A percentile compares a stretch with the other conserved stretches of the same genome.
phyloP scores from a whole-genome alignment of 2,888 invertebrate genomes.

The Drosophila tripunctata region DNA sequence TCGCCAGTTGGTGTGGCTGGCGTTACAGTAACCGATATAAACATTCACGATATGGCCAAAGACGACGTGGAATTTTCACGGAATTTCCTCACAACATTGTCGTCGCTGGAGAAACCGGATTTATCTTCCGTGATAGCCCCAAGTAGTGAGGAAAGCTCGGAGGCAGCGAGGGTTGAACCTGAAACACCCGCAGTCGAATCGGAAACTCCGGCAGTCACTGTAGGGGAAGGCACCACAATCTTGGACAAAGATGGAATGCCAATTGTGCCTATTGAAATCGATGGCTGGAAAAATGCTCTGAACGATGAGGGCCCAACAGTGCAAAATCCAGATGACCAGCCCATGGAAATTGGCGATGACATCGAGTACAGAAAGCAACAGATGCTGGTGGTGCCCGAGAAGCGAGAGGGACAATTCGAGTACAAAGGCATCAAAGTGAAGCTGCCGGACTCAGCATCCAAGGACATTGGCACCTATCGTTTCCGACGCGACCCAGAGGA shows the following conservation, averaged over 20 bases:
- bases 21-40: constrained; percentile 48
- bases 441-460: constrained; percentile 41
- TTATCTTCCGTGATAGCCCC: not conserved
- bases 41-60: constrained; percentile 51
- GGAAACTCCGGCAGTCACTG: not conserved
- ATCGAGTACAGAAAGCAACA: constrained; percentile 48
- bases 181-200: not conserved
- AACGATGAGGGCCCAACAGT: constrained; percentile 40
- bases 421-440: constrained; percentile 68
- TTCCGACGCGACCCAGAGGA: constrained; percentile 61
- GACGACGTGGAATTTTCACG: constrained; percentile 55
- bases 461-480: constrained; percentile 66
- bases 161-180: not conserved
- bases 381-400: constrained; percentile 53
- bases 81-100: constrained; percentile 48
- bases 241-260: constrained; percentile 51
- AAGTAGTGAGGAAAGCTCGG: not conserved
- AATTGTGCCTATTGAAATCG: constrained; percentile 63
- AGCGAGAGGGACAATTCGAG: constrained; percentile 48
- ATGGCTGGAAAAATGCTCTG: constrained; percentile 54
- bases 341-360: constrained; percentile 62
- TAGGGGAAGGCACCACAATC: not conserved
- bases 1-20: not conserved
- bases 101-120: not conserved
- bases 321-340: constrained; percentile 14